These are phyloP conservation scores for Nineta flava DNA, from an alignment of 2,888 invertebrate species.

Conservation along the genomic window DNA sequence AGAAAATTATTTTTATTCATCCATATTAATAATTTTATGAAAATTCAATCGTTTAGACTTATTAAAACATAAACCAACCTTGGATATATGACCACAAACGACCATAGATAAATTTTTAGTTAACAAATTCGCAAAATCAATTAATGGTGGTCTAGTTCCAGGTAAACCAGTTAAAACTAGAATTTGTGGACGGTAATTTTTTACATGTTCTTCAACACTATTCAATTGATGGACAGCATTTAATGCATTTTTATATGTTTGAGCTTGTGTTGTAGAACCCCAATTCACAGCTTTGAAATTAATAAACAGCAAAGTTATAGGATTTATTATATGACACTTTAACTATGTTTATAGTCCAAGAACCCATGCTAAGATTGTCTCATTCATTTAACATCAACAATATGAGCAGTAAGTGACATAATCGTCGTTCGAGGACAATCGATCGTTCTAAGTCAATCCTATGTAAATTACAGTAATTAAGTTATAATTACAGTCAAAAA, in stretches of 20 bases:
- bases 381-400: too few relatives aligned
- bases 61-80: constrained; percentile 33
- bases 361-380: too few relatives aligned
- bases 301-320: neutral
- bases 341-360: neutral
- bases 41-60: neutral
- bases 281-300: constrained; percentile 81
- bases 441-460: too few relatives aligned
- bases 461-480: too few relatives aligned
- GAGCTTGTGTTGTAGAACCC: constrained; percentile 96
- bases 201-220: constrained; percentile 88
- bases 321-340: too few relatives aligned
- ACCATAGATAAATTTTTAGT: constrained; percentile 86
- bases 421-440: too few relatives aligned
- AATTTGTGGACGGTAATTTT: constrained; percentile 78
- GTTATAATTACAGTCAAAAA: too few relatives aligned
- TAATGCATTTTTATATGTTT: constrained; percentile 86
- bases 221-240: constrained; percentile 77
- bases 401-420: too few relatives aligned
- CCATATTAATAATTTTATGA: too few relatives aligned
- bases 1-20: constrained; percentile 5
- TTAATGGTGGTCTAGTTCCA: constrained; percentile 68
- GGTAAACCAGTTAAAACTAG: constrained; percentile 83
- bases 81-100: constrained; percentile 82
- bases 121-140: constrained; percentile 82